Evolutionary conservation across 2,888 invertebrate species (phyloP), one percentile per base, ranked within the genome.

Genomic region (Antheraea assamensis): DNA sequence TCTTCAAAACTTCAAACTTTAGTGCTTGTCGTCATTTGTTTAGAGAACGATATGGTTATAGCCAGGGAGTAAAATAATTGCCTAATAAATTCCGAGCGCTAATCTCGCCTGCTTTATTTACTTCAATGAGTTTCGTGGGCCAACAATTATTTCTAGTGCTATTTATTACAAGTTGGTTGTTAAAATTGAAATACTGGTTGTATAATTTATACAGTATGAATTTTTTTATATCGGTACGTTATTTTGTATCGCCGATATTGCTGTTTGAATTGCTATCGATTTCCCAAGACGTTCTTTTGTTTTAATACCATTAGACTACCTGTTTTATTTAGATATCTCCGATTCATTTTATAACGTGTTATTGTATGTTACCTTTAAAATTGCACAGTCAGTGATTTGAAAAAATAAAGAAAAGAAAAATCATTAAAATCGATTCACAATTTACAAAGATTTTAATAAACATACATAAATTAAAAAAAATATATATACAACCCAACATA

Each of bases 61-160:
- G 66, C 24, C 58, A 24, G 66, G 73, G 75, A 75, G 77, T 70
- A 75, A 81, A 79, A 81, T 82, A 79, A 58, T 58, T 58, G 81
- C 81, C 77, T 79, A 78, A 84, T 85, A 85, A 84, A 85, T 85
- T 84, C 71, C 73, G 72, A 71, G 74, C 74, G 76, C 77, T 83
- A 83, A 84, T 83, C 83, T 83, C 75, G 73, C 75, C 74, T 71
- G 75, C 78, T 82, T 83, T 81, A 80, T 83, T 82, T 80, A 78
- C 75, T 77, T 78, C 77, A 79, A 79, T 82, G 78, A 74, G 75
- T 76, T 78, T 78, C 78, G 75, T 75, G 71, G 52, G 52, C 66
- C 42, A 71, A 66, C 75, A 80, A 74, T 76, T 76, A 77, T 75
- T 74, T 71, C 58, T 74, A 72, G 27, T 75, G 72, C 7, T 21